Evolutionary conservation across 2,888 invertebrate genomes (phyloP), one percentile per base, ranked within the genome.

Genomic region (Neoaliturus tenellus): DNA sequence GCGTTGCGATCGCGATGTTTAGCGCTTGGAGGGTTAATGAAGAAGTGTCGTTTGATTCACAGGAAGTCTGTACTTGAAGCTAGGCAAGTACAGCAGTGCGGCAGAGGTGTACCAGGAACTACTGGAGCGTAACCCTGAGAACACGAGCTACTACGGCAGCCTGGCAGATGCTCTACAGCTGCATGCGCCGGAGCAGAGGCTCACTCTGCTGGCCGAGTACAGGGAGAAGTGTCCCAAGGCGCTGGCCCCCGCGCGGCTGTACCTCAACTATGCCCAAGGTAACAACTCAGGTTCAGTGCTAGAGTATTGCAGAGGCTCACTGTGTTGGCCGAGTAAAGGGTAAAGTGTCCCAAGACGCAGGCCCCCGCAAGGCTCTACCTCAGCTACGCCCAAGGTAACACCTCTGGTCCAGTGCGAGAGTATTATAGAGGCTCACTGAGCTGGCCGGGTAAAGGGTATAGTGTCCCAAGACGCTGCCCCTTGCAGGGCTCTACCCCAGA

Each of bases 101-200:
- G 95, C 95, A 88, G 92, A 93, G 83, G 94, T 98, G 82, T 99
- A 96, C 90, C 94, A 95, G 88, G 95, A 95, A 86, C 92, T 99
- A 87, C 93, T 99, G 86, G 94, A 94, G 88, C 94, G 99, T 87
- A 99, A 99, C 93, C 98, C 98, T 12, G 99, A 99, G 91, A 99
- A 99, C 91, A 96, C 96, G 87, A 93, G 95, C 88, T 99, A 99
- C 91, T 99, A 99, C 90, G 92, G 94, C 88, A 96, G 96, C 91
- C 92, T 98, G 89, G 96, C 98, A 90, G 95, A 96, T 90, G 97
- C 99, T 71, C 93, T 95, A 89, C 94, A 95, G 90, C 93, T 97
- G 85, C 93, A 92, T 88, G 92, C 93, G 85, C 92, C 94, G 83
- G 95, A 95, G 85, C 95, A 95, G 87, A 95, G 95, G 89, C 93